These are phyloP conservation scores for Sparus aurata DNA, from an alignment of 2,797 vertebrate genomes.

Conservation along the genomic window DNA sequence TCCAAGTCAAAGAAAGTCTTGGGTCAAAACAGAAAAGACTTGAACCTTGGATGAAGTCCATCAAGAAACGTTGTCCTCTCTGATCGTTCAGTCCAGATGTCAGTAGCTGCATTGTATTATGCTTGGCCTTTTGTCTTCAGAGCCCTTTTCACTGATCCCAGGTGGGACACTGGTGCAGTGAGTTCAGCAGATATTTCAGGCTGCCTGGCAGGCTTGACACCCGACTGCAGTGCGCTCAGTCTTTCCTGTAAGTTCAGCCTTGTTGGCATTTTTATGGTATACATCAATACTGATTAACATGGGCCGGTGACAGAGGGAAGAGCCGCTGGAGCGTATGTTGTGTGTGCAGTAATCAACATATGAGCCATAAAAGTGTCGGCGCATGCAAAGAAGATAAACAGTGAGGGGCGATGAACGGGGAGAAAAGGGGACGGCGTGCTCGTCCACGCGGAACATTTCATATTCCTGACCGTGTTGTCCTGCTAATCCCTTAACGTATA, in stretches of 20 bases:
- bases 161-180: constrained; percentile 68
- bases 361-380: constrained; percentile 6
- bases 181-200: constrained; percentile 72
- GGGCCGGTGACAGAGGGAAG: constrained; percentile 27
- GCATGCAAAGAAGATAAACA: constrained; percentile 19
- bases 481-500: constrained; percentile 32
- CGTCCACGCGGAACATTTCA: constrained; percentile 31
- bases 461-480: background rate
- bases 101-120: background rate
- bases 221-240: constrained; percentile 48
- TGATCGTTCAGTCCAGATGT: background rate
- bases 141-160: constrained; percentile 34
- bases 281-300: constrained; percentile 58
- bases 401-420: constrained; percentile 1
- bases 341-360: constrained; percentile 25
- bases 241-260: constrained; percentile 55
- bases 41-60: background rate
- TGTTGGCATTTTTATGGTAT: constrained; percentile 60
- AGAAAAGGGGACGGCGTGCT: background rate
- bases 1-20: background rate
- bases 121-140: constrained; percentile 34
- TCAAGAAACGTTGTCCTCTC: background rate
- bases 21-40: background rate
- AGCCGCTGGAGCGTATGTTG: background rate
- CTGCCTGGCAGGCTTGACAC: constrained; percentile 46